Conservation (phyloP, 2,888 invertebrate species). For the Baronia brevicornis region DNA sequence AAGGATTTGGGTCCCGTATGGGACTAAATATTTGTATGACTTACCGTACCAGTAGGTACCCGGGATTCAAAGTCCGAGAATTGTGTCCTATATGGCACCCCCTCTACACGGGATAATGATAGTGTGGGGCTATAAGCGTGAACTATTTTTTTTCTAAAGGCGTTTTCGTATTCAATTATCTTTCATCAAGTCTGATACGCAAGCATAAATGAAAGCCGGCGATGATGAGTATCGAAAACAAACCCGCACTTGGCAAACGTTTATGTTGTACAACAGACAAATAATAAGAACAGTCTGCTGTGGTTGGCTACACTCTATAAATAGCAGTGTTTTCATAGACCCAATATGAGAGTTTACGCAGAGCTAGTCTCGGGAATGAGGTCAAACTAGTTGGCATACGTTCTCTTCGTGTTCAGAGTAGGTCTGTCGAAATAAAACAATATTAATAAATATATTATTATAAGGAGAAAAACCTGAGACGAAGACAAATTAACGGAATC, state of each 20-base stretch:
- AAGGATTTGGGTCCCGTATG: too few species aligned
- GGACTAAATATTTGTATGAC: too few species aligned
- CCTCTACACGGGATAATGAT: too few species aligned
- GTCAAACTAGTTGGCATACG: slow-evolving; percentile 68
- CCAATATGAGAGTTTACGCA: slow-evolving; percentile 68
- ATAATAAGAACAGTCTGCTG: slow-evolving; percentile 53
- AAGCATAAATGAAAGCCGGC: slow-evolving; percentile 42
- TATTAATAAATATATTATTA: slow-evolving; percentile 52
- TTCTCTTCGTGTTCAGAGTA: slow-evolving; percentile 30
- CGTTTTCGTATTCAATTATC: slow-evolving; percentile 15
- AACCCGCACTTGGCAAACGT: slow-evolving; percentile 59
- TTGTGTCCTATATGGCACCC: too few species aligned
- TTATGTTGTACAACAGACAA: slow-evolving; percentile 56
- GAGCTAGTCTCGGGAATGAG: slow-evolving; percentile 65
- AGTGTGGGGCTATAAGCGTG: too few species aligned
- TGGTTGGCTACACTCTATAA: slow-evolving; percentile 53
- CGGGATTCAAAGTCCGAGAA: too few species aligned
- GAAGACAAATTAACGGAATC: slow-evolving; percentile 20
- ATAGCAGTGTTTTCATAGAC: slow-evolving; percentile 67
- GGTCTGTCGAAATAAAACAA: slow-evolving; percentile 45
- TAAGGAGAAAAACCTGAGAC: slow-evolving; percentile 22
- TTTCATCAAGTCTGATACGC: slow-evolving; percentile 36
- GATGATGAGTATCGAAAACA: slow-evolving; percentile 42
- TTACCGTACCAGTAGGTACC: too few species aligned
- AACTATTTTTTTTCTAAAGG: too few species aligned